Evolutionary conservation across 1,140 invertebrate species (phyloP).

Genomic region (Cydia strobilella): DNA sequence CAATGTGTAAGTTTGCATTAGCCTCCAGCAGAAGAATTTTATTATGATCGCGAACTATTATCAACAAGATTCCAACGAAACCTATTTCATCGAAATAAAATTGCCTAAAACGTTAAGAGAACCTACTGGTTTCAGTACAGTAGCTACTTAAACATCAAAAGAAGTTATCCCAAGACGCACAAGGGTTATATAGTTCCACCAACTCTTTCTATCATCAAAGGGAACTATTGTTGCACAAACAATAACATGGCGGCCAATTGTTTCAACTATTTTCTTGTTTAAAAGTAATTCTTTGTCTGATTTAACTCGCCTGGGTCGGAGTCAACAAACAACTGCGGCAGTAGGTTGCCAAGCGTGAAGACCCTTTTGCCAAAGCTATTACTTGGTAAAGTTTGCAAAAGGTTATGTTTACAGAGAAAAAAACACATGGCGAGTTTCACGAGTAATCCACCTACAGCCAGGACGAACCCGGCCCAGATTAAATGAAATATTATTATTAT

Average conservation of each 20-base stretch:
- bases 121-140: neutral
- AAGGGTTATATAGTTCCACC: neutral
- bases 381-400: neutral
- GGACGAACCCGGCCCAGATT: too few species aligned
- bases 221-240: slow-evolving; percentile 11
- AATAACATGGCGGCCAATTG: slow-evolving; percentile 28
- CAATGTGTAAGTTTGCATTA: too few species aligned
- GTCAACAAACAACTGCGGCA: slow-evolving; percentile 9
- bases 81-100: neutral
- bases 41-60: neutral
- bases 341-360: neutral
- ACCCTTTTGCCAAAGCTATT: neutral
- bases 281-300: slow-evolving; percentile 31
- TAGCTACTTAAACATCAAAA: slow-evolving; percentile 4
- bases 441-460: too few species aligned
- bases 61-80: neutral
- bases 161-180: neutral
- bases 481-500: too few species aligned
- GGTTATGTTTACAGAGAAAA: too few species aligned
- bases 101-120: neutral
- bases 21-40: neutral
- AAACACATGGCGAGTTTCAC: too few species aligned
- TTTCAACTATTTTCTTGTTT: slow-evolving; percentile 31
- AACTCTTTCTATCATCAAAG: slow-evolving; percentile 24
- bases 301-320: neutral